phyloP scores from a whole-genome alignment of 1,140 invertebrate genomes.

The Matsumurasca onukii region DNA sequence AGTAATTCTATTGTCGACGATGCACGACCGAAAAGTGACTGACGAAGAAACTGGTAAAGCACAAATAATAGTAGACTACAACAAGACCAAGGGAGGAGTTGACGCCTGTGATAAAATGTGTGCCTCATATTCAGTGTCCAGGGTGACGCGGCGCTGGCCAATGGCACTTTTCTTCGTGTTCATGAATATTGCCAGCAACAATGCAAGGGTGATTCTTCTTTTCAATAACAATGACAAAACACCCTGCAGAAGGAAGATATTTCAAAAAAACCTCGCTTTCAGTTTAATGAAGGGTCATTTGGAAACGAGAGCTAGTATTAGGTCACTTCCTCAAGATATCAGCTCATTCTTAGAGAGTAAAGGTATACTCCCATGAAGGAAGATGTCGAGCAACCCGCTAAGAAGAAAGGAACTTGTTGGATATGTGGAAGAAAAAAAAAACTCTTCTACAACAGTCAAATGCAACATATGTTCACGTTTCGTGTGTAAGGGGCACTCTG shows the following conservation, averaged over 20 bases:
- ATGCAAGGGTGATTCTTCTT: conserved; percentile 28
- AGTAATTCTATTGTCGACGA: conserved; percentile 44
- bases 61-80: conserved; percentile 42
- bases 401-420: conserved; percentile 21
- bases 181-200: conserved; percentile 41
- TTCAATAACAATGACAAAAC: not conserved
- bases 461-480: conserved; percentile 25
- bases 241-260: conserved; percentile 26
- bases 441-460: conserved; percentile 3
- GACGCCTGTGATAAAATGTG: conserved; percentile 44
- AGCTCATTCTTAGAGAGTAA: no score
- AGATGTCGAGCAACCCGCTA: not conserved
- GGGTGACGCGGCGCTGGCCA: conserved; percentile 42
- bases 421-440: conserved; percentile 4
- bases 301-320: not conserved
- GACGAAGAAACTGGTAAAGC: conserved; percentile 40
- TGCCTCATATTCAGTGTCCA: conserved; percentile 36
- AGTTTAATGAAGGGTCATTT: conserved; percentile 14
- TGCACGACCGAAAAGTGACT: conserved; percentile 41
- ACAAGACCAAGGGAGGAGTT: conserved; percentile 44
- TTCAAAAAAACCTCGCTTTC: conserved; percentile 25
- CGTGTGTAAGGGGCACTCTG: no score
- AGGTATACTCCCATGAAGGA: no score
- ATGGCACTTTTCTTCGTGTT: conserved; percentile 42
- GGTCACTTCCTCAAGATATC: conserved; percentile 12